Evolutionary conservation across 1,140 invertebrate genomes (phyloP), one percentile per base, ranked within the genome.

Genomic region (Bombus sibiricus): DNA sequence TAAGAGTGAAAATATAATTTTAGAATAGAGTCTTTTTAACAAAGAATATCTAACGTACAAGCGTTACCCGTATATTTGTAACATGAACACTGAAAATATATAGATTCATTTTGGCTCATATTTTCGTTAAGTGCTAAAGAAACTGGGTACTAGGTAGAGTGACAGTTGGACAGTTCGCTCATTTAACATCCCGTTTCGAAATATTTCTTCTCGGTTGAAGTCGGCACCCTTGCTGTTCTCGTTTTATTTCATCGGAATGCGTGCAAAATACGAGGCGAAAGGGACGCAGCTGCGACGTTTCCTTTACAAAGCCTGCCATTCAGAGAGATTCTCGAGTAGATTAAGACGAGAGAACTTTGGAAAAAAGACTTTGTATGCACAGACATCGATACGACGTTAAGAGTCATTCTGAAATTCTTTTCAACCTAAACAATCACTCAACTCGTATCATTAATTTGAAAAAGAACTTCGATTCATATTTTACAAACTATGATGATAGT

Each of bases 91-190:
- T 68, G 66, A 85, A 85, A 85, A 85, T 85, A 85, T 64, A 64
- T 69, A 73, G 76, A 85, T 80, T 80, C 83, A 66, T 85, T 85
- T 80, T 85, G 87, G 84, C 82, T 86, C 79, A 85, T 89, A 89
- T 90, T 89, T 93, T 92, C 72, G 84, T 90, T 91, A 90, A 92
- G 91, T 83, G 88, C 86, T 83, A 85, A 80, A 91, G 91, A 93
- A 93, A 92, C 87, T 88, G 89, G 86, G 86, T 85, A 87, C 83
- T 89, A 93, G 88, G 71, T 81, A 73, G 90, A 94, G 89, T 93
- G 93, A 94, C 93, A 94, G 93, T 91, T 87, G 85, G 93, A 94
- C 94, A 94, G 93, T 94, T 92, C 78, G 86, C 92, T 94, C 93
- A 90, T 94, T 94, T 93, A 93, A 92, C 92, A 93, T 93, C 91